A percentile compares a stretch with the other conserved stretches of the same genome.
Conservation (phyloP, 2,113 vertebrate species). For the Gymnobelideus leadbeateri region DNA sequence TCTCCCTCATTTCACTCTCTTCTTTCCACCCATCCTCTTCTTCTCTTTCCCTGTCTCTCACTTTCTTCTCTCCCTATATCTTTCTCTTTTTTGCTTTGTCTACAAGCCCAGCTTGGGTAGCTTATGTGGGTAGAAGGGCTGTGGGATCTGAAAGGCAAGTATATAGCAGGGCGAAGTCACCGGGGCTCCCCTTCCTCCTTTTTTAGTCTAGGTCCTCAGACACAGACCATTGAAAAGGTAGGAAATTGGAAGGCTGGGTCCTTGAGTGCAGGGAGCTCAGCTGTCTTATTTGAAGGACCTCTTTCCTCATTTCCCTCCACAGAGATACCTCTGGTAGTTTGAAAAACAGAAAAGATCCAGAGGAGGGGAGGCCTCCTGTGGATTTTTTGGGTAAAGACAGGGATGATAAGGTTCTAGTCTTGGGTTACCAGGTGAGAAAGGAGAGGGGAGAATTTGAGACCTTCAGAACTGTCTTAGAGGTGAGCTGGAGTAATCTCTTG, state of each 20-base stretch:
- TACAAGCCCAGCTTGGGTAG: not conserved
- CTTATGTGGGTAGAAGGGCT: not conserved
- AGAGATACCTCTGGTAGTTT: not conserved
- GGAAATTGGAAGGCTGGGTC: not conserved
- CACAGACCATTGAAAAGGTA: not conserved
- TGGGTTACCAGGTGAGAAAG: not conserved
- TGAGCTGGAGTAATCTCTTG: not conserved
- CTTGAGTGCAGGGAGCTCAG: not conserved
- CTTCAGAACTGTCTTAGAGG: not conserved
- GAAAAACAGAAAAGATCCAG: slow-evolving; percentile 26
- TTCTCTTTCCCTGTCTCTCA: not conserved
- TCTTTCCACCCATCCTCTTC: not conserved
- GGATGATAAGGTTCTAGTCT: not conserved
- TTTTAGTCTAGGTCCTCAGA: not conserved
- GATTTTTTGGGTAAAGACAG: not conserved
- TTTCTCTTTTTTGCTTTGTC: not conserved
- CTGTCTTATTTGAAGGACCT: not conserved
- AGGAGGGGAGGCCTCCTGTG: not conserved
- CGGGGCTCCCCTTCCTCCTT: not conserved
- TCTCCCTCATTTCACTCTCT: not conserved
- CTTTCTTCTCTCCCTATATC: not conserved
- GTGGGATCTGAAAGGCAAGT: not conserved
- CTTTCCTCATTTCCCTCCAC: not conserved
- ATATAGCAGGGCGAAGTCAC: not conserved
- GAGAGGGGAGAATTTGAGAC: not conserved